Base-by-base conservation (phyloP, 2,888 invertebrate species). In the Lathronympha strigana region DNA sequence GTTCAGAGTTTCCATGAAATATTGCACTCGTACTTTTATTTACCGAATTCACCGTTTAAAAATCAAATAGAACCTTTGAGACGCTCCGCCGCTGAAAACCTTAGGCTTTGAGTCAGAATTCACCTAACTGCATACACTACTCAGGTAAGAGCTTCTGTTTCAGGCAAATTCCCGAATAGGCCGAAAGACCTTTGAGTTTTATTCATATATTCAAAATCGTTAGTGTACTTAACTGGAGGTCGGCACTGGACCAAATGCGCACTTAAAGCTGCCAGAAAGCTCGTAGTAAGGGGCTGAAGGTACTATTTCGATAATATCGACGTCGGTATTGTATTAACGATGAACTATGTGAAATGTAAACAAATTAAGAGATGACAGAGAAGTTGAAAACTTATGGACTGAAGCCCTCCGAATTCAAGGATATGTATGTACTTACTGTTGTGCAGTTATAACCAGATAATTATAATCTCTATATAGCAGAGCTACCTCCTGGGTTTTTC, bases 221-320 rank as follows among this genome's bases (percentile, higher is more conserved):
- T 76, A 75, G 77, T 74, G 77, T 75, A 70, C 74, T 74, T 72
- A 71, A 73, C 49, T 23, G 68, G 74, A 78, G 81, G 79, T 77
- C 76, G 79, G 73, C 72, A 67, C 73, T 70, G 76, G 76, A 82
- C 83, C 81, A 79, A 84, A 83, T 79, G 81, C 77, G 78, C 82
- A 81, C 83, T 84, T 81, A 81, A 80, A 78, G 76, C 79, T 79
- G 77, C 77, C 81, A 71, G 78, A 73, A 71, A 72, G 70, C 67
- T 68, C 57, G 33, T 72, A 81, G 78, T 47, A 76, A 68, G 70
- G 78, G 21, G 62, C 9, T 5, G 38, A 6, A 6, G 0, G 0
- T 1, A 15, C 38, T 58, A 69, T 36, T 36, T 11, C 19, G 47
- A 72, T 61, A 47, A 72, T 61, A 50, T 38, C 47, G 43, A 66